Evolutionary conservation across 2,888 invertebrate species (phyloP).

Genomic region (Heliconius ethilla): DNA sequence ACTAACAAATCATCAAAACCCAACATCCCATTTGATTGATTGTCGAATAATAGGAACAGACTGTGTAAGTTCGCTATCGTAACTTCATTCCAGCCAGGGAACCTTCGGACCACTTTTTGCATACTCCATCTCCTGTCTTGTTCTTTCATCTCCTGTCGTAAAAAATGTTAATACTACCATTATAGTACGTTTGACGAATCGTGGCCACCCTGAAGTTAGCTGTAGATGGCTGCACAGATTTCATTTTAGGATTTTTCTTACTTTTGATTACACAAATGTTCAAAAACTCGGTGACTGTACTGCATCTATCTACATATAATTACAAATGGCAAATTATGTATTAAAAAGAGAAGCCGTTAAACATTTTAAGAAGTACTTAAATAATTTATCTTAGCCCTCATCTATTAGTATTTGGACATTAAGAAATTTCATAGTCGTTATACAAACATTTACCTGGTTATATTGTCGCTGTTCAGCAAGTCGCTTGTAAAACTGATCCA

Average conservation of each 20-base stretch:
- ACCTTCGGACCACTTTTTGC: conserved; percentile 76
- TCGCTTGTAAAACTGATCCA: conserved; percentile 77
- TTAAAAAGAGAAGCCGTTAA: neutral
- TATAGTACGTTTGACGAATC: neutral
- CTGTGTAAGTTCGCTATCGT: conserved; percentile 82
- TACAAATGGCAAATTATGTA: neutral
- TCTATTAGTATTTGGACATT: neutral
- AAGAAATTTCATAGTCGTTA: neutral
- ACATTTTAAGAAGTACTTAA: no score
- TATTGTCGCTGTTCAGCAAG: conserved; percentile 76
- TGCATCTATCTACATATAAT: neutral
- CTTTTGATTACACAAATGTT: neutral
- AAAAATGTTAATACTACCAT: neutral
- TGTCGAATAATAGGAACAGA: conserved; percentile 80
- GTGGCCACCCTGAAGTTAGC: neutral
- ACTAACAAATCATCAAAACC: conserved; percentile 80
- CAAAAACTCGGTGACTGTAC: no score
- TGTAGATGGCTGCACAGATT: neutral
- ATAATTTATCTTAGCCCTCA: no score
- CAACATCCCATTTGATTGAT: conserved; percentile 82
- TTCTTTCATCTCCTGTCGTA: conserved; percentile 75
- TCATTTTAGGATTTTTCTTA: neutral
- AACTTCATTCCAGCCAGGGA: conserved; percentile 82
- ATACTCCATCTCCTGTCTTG: conserved; percentile 80
- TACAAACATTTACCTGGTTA: conserved; percentile 62